Base-by-base conservation (phyloP, 2,888 invertebrate genomes). In the Automeris io region DNA sequence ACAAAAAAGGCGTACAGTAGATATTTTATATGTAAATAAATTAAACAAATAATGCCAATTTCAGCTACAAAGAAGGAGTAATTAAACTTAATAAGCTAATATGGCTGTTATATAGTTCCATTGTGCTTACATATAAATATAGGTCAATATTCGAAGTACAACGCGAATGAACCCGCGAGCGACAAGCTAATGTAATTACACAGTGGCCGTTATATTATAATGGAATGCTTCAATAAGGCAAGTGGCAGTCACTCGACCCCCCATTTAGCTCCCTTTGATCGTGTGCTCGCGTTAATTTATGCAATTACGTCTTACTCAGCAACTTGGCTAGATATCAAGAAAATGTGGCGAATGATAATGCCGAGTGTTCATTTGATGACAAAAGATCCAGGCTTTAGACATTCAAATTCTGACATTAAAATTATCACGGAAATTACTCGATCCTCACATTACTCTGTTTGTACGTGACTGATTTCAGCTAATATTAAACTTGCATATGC, bases 281-380 rank as follows among this genome's bases (percentile, higher is more conserved):
- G 54, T 59, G 53, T 54, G 49, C 57, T 49, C 45, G 51, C 54
- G 51, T 54, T 69, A 73, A 70, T 72, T 70, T 67, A 70, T 70
- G 62, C 65, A 72, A 72, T 73, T 69, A 72, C 56, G 50, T 47
- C 54, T 57, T 57, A 50, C 57, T 60, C 56, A 51, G 53, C 50
- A 47, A 54, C 53, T 61, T 66, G 61, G 59, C 63, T 56, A 46
- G 50, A 52, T 60, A 62, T 62, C 55, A 61, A 57, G 59, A 61
- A 61, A 62, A 36, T 54, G 58, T 53, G 55, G 53, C 35, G 43
- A 40, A 45, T 49, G 43, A 49, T 40, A 40, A 49, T 36, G 33
- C 37, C 37, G 19, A 43, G 39, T 21, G 41, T 45, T 43, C 11
- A 22, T 21, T 26, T 18, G 22, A 33, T 34, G 21, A 5, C 34